Evolutionary conservation across 2,113 vertebrate species (phyloP).

Genomic region (Typhlomys cinereus): DNA sequence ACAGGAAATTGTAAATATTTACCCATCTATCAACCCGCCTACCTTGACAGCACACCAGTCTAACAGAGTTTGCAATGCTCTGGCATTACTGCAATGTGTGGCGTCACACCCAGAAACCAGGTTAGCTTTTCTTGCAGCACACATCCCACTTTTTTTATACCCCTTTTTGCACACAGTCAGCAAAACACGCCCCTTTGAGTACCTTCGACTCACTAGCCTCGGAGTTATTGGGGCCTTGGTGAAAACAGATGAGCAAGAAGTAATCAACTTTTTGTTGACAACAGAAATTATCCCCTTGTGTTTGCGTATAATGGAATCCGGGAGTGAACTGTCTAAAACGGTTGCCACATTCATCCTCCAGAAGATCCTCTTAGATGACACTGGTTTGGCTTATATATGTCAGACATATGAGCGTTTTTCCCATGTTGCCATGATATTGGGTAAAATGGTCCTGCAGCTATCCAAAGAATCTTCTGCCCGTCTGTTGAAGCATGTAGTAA

Average conservation of each 20-base stretch:
- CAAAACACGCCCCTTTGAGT: constrained; percentile 98
- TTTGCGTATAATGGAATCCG: constrained; percentile 99
- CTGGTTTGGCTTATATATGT: constrained; percentile 97
- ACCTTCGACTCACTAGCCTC: constrained; percentile 96
- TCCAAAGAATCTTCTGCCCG: constrained; percentile 98
- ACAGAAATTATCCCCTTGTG: constrained; percentile 99
- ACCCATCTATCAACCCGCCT: constrained; percentile 98
- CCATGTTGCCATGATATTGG: constrained; percentile 98
- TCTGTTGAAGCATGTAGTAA: constrained; percentile 96
- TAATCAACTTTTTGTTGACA: constrained; percentile 98
- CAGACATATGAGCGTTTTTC: constrained; percentile 98
- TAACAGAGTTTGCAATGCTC: constrained; percentile 97
- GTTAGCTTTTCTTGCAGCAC: constrained; percentile 97
- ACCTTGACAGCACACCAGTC: constrained; percentile 98
- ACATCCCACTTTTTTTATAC: constrained; percentile 98
- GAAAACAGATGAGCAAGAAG: constrained; percentile 99
- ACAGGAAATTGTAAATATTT: constrained; percentile 99
- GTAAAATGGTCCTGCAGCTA: constrained; percentile 98
- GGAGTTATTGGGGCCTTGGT: constrained; percentile 98
- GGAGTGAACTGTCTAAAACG: constrained; percentile 99
- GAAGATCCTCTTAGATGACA: constrained; percentile 98
- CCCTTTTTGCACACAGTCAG: constrained; percentile 99
- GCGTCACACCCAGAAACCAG: constrained; percentile 98
- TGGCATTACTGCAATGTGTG: constrained; percentile 97
- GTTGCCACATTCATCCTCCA: constrained; percentile 99